Base-by-base conservation (phyloP, 2,888 invertebrate species). In the Epirrhoe tristata region DNA sequence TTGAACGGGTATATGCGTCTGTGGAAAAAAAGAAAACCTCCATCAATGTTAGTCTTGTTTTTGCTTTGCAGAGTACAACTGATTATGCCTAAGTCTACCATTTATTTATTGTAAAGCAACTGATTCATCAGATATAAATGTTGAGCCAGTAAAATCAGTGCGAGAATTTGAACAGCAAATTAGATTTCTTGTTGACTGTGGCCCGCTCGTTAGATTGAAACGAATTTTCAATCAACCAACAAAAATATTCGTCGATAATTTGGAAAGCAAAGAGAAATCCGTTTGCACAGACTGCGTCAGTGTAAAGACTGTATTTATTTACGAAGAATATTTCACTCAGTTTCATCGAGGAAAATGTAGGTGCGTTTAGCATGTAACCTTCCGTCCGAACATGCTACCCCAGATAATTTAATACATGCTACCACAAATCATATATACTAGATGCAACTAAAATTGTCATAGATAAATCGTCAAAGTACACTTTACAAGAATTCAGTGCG, bases 101-200 rank as follows among this genome's bases (percentile, higher is more conserved):
- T 48, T 5, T 6, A 31, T 34, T 16, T 34, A 32, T 16, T 16
- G 10, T 10, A 58, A 32, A 48, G 16, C 46, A 43, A 51, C 7
- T 36, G 50, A 32, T 39, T 52, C 51, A 51, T 36, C 58, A 48
- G 34, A 51, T 50, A 34, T 51, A 39, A 73, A 73, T 61, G 63
- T 32, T 43, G 53, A 57, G 36, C 55, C 71, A 71, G 72, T 75
- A 77, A 81, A 83, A 85, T 83, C 80, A 75, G 73, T 74, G 78
- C 74, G 73, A 78, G 78, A 80, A 83, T 83, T 84, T 81, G 77
- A 76, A 77, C 81, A 78, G 78, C 80, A 83, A 87, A 86, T 86
- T 87, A 80, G 88, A 86, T 88, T 88, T 86, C 82, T 84, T 87
- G 85, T 86, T 86, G 87, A 85, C 85, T 83, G 83, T 79, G 85